A percentile compares a stretch with the other conserved stretches of the same genome.
Conservation (phyloP, 2,113 vertebrate species). For the Oplegnathus fasciatus region DNA sequence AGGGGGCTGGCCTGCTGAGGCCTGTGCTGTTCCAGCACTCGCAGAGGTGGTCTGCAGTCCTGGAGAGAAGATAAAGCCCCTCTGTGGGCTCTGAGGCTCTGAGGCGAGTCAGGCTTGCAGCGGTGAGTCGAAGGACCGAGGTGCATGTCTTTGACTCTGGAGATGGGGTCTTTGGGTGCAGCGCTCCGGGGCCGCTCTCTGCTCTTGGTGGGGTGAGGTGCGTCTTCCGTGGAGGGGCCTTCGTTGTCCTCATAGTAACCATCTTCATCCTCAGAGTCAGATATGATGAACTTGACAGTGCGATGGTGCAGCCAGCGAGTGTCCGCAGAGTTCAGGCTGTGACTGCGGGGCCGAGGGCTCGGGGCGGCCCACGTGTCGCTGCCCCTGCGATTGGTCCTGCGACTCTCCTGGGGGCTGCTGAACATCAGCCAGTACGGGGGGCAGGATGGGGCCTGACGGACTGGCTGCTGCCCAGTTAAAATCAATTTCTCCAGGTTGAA, state of each 20-base stretch:
- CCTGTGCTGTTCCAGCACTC: conserved; percentile 44
- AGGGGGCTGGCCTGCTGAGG: conserved; percentile 46
- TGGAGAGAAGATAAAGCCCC: conserved; percentile 25
- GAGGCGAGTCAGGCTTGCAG: conserved; percentile 51
- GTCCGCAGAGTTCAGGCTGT: conserved; percentile 82
- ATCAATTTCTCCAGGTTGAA: conserved; percentile 91
- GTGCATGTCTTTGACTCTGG: conserved; percentile 68
- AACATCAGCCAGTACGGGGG: conserved; percentile 92
- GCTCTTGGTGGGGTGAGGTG: conserved; percentile 17
- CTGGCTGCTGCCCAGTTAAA: conserved; percentile 81
- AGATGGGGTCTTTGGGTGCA: conserved; percentile 42
- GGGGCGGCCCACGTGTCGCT: conserved; percentile 29
- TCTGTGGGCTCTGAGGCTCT: conserved; percentile 44
- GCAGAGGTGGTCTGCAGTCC: conserved; percentile 53
- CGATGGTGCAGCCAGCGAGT: conserved; percentile 36
- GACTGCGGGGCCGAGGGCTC: conserved; percentile 79
- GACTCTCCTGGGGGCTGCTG: conserved; percentile 63
- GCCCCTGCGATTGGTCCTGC: conserved; percentile 3
- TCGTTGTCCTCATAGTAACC: conserved; percentile 80
- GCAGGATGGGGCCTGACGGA: conserved; percentile 83
- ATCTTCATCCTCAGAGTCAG: conserved; percentile 80
- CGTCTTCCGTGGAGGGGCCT: conserved; percentile 70
- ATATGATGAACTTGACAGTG: conserved; percentile 58
- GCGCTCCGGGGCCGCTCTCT: conserved; percentile 53
- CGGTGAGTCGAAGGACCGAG: conserved; percentile 30